These are phyloP conservation scores for Enhydra lutris DNA, from an alignment of 2,113 vertebrate species.

Conservation along the genomic window DNA sequence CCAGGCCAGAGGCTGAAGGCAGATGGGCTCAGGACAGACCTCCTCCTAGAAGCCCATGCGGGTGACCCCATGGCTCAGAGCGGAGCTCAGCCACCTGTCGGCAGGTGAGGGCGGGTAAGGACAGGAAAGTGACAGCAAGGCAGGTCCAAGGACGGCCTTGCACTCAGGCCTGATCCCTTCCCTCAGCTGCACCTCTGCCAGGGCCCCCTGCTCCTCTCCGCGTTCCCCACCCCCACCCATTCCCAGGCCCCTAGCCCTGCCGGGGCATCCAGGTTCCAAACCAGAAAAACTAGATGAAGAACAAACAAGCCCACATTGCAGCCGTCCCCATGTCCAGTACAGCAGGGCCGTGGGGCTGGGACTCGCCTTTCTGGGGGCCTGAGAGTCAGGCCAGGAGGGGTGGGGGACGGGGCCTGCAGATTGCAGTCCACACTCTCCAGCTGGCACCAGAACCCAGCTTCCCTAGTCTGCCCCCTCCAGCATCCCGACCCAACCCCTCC, in stretches of 20 bases:
- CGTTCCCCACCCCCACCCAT: background rate
- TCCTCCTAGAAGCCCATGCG: background rate
- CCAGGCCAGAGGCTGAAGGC: background rate
- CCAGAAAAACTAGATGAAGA: conserved; percentile 65
- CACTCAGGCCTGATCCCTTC: background rate
- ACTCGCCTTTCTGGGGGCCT: background rate
- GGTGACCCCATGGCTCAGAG: background rate
- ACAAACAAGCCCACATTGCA: conserved; percentile 9
- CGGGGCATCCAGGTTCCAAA: conserved; percentile 31
- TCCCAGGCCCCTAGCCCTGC: background rate
- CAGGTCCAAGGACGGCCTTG: no score
- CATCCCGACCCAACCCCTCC: background rate
- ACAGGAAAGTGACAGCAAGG: background rate
- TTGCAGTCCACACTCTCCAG: background rate
- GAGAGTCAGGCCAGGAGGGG: background rate
- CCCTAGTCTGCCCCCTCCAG: background rate
- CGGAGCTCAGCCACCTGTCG: background rate
- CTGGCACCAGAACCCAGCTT: background rate
- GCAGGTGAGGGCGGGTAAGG: background rate
- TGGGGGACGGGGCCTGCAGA: background rate
- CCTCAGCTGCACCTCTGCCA: background rate
- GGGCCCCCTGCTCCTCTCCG: background rate
- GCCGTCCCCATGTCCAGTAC: background rate
- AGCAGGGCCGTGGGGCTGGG: background rate
- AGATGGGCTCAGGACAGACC: background rate